Base-by-base conservation (phyloP, 2,888 invertebrate genomes). In the Stenichneumon culpator region DNA sequence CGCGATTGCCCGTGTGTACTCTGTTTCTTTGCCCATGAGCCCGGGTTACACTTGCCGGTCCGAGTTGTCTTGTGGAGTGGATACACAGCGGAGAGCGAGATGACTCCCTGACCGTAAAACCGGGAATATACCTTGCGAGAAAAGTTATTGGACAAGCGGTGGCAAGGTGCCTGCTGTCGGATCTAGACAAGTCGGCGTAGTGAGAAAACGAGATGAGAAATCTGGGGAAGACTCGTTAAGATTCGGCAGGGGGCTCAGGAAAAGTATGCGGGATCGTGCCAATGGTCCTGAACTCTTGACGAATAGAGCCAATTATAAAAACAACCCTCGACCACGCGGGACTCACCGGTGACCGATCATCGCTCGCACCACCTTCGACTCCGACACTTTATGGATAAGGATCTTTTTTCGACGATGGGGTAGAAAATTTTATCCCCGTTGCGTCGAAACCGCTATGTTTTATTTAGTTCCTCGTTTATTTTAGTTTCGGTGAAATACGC, bases 271-370 rank as follows among this genome's bases (percentile, higher is more conserved):
- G 22, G 67, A 54, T 25, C 32, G 52, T 65, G 36, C 16, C 69
- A 25, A 65, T 32, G 73, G 54, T 68, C 84, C 83, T 11, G 22
- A 60, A 54, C 44, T 36, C 60, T 52, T 14, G 74, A 69, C 47
- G 16, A 32, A 4, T 36, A 68, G 32, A 75, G 63, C 85, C 86
- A 88, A 89, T 90, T 89, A 87, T 86, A 75, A 86, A 87, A 80
- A 84, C 88, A 88, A 87, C 88, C 88, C 87, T 86, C 82, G 86
- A 86, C 84, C 50, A 84, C 86, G 77, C 79, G 81, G 69, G 83
- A 75, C 73, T 79, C 78, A 39, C 78, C 14, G 47, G 65, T 83
- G 82, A 89, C 87, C 87, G 87, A 90, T 90, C 91, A 89, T 88
- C 87, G 81, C 83, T 69, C 72, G 82, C 87, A 80, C 82, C 69